Evolutionary conservation across 2,888 invertebrate species (phyloP), one percentile per base, ranked within the genome.

Genomic region (Gryllus longicercus): DNA sequence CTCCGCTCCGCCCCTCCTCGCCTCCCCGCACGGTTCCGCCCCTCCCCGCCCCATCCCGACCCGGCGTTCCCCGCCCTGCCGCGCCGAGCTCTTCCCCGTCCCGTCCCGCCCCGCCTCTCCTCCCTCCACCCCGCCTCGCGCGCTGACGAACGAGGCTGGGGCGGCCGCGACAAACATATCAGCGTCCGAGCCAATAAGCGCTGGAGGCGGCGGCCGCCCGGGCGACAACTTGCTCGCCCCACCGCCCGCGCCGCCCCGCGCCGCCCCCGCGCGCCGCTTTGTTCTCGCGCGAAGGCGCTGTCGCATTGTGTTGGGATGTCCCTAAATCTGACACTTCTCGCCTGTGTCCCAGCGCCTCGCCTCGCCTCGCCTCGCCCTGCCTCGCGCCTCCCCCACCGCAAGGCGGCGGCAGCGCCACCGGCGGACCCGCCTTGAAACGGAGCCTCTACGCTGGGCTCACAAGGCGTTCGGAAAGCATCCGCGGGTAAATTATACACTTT

Each of bases 241-340:
- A 18, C 16, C n/a, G 14, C 16, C 63, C n/a, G 63, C 63, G 63
- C 14, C 63, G 63, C 18, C 18, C 63, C 63, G 63, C 63, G 63
- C 14, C 63, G n/a, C 63, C 63, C 63, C 63, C 63, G 63, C 63
- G 63, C 63, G 63, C n/a, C 63, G 63, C n/a, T 63, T 63, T 63
- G 63, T 63, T 63, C n/a, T 63, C 16, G n/a, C 63, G n/a, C 16
- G n/a, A n/a, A 14, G 63, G 16, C 63, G 63, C 63, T 63, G 63
- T 63, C 63, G 63, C n/a, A 63, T 63, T 63, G 63, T 63, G 63
- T 63, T 63, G 16, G n/a, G 63, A 63, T 63, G 63, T 63, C 16
- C 21, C 63, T 63, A 63, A 63, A 63, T 63, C 63, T n/a, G 63
- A 63, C 63, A 63, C 63, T 63, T 63, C n/a, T 38, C 38, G 38